Conservation (phyloP, 1,140 invertebrate species). For the Achroia grisella region DNA sequence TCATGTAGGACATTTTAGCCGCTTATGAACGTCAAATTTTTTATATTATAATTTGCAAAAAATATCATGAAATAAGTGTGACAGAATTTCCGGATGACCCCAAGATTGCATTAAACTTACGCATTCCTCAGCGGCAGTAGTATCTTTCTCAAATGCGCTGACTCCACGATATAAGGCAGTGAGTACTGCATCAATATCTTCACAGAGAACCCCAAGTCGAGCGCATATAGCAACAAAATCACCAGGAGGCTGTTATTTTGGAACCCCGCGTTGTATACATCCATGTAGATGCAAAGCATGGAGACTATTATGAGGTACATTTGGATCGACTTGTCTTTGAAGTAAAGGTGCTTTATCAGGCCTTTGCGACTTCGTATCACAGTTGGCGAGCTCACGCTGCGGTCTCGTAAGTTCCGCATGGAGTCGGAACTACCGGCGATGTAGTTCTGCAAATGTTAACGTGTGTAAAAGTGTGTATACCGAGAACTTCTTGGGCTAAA, state of each 20-base stretch:
- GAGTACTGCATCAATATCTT: slow-evolving; percentile 38
- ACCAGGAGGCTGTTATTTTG: slow-evolving; percentile 28
- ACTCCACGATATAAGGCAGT: slow-evolving; percentile 16
- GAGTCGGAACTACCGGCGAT: slow-evolving; percentile 5
- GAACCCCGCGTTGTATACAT: slow-evolving; percentile 46
- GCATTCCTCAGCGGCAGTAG: slow-evolving; percentile 8
- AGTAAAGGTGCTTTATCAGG: slow-evolving; percentile 21
- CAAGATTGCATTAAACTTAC: slow-evolving; percentile 6
- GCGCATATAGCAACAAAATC: slow-evolving; percentile 26
- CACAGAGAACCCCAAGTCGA: slow-evolving; percentile 37
- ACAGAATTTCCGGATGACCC: not conserved
- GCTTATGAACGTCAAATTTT: no score
- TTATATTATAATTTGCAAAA: no score
- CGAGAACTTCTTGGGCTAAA: no score
- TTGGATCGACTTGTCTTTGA: slow-evolving; percentile 28
- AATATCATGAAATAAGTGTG: no score
- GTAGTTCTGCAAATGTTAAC: slow-evolving; percentile 14
- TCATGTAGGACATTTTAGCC: no score
- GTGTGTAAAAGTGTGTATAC: no score
- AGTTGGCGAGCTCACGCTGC: not conserved
- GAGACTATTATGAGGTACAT: slow-evolving; percentile 35
- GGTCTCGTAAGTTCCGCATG: slow-evolving; percentile 1
- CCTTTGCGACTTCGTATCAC: not conserved
- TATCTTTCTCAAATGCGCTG: slow-evolving; percentile 10
- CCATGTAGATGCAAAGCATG: slow-evolving; percentile 28